Conservation (phyloP, 2,797 vertebrate species). For the Atherinosoma microstoma region DNA sequence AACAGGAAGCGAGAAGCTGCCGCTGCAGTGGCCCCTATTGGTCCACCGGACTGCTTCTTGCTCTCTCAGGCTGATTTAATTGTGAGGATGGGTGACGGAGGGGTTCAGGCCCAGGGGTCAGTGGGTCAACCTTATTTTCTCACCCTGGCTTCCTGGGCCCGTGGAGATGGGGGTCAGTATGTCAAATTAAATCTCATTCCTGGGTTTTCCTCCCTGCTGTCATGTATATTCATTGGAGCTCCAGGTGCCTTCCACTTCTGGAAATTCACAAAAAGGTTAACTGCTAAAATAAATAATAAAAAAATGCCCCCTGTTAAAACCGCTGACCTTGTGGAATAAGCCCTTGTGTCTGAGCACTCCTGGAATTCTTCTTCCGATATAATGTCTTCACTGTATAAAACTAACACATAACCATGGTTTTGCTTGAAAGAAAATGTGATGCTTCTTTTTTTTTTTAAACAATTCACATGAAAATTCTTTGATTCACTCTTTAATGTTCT, state of each 20-base stretch:
- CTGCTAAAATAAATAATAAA: slow-evolving; percentile 89
- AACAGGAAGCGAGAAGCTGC: slow-evolving; percentile 53
- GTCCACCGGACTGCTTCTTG: slow-evolving; percentile 53
- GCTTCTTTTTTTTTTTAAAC: slow-evolving; percentile 31
- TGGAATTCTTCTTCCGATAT: slow-evolving; percentile 59
- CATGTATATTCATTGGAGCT: slow-evolving; percentile 88
- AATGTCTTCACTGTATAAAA: slow-evolving; percentile 57
- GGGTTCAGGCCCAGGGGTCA: slow-evolving; percentile 83
- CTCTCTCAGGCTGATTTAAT: slow-evolving; percentile 85
- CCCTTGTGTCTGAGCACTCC: slow-evolving; percentile 68
- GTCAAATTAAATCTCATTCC: slow-evolving; percentile 89
- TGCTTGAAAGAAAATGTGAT: slow-evolving; percentile 10
- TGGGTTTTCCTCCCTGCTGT: slow-evolving; percentile 79
- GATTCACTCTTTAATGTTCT: slow-evolving; percentile 58
- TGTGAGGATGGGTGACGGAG: slow-evolving; percentile 83
- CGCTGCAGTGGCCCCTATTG: slow-evolving; percentile 50
- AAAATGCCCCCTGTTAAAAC: slow-evolving; percentile 83
- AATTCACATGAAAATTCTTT: slow-evolving; percentile 24
- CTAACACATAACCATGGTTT: slow-evolving; percentile 42
- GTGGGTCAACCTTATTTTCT: slow-evolving; percentile 87
- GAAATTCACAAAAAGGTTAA: slow-evolving; percentile 88
- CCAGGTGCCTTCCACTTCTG: slow-evolving; percentile 83
- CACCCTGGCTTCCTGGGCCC: slow-evolving; percentile 80
- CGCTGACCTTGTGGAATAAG: slow-evolving; percentile 85
- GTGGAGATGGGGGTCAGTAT: slow-evolving; percentile 84